Base-by-base conservation (phyloP, 2,113 vertebrate genomes). In the Podarcis raffonei region DNA sequence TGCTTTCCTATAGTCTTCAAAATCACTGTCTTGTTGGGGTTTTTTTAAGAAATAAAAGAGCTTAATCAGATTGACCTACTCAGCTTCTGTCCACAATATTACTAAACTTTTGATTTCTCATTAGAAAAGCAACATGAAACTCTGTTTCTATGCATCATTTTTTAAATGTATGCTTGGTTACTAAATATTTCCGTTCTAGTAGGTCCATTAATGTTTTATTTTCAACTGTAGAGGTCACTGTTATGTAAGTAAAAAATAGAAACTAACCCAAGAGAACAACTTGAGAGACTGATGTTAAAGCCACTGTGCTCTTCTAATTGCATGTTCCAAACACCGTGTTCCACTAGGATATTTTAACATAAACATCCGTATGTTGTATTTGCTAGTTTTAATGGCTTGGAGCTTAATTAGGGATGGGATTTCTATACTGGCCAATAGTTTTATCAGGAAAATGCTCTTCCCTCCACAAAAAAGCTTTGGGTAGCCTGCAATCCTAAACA, bases 1-100 rank as follows among this genome's bases (percentile, higher is more conserved):
- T 0, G 0, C 48, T 18, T 79, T 71, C 82, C 84, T 7, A 0
- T 5, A 30, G 86, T 66, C 57, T 32, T 62, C 35, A 48, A 81
- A 9, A 0, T 74, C 0, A 18, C 1, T 32, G 0, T 0, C 23
- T 72, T 1, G 59, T 0, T 76, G 11, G 16, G 71, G 25, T 83
- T 75, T 9, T 0, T 0, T 0, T 68, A 53, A 90, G 39, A 90
- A 42, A n/a, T 91, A 13, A 0, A 85, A 37, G 23, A 76, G 39
- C 77, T 75, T 25, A 11, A 83, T 88, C 88, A 16, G 27, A 88
- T 83, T 88, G 48, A 53, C 48, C 11, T 83, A 76, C 57, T 88
- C n/a, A 76, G 83, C 88, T 27, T n/a, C 83, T 35, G 83, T 12
- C 35, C 25, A 37, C 42, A 37, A 39, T n/a, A 27, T 83, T 69